A percentile compares a stretch with the other conserved stretches of the same genome.
Evolutionary conservation across 2,113 vertebrate species (phyloP).

Genomic region (Melierax canorus): DNA sequence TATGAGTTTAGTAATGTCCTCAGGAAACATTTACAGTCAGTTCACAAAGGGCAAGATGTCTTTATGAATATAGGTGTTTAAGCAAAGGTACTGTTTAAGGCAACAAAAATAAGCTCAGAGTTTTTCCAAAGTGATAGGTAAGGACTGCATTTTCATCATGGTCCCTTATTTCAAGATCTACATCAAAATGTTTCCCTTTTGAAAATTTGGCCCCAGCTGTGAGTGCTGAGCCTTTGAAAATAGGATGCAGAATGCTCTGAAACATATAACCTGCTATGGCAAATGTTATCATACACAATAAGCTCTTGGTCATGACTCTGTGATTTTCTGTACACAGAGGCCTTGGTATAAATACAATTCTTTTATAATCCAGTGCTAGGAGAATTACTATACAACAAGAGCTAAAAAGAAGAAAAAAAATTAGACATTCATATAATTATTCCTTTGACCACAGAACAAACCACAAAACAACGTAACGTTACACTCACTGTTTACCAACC

Average conservation of each 20-base stretch:
- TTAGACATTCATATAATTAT: background rate
- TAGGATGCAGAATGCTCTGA: background rate
- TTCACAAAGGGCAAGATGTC: background rate
- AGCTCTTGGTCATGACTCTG: background rate
- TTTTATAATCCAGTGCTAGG: background rate
- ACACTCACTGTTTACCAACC: background rate
- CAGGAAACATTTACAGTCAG: background rate
- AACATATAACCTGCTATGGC: background rate
- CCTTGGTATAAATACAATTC: background rate
- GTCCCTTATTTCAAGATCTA: background rate
- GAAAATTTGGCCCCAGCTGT: background rate
- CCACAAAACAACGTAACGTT: background rate
- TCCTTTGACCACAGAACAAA: background rate
- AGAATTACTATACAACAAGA: background rate
- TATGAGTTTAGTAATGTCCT: background rate
- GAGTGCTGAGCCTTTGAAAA: background rate
- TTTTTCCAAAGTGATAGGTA: background rate
- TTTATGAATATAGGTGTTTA: background rate
- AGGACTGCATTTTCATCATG: background rate
- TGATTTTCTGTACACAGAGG: background rate
- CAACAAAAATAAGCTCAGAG: background rate
- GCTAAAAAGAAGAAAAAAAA: background rate
- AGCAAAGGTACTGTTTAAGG: background rate
- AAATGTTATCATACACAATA: background rate
- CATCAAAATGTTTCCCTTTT: background rate